phyloP scores from a whole-genome alignment of 1,140 invertebrate species.

The Ceratosolen fusciceps region DNA sequence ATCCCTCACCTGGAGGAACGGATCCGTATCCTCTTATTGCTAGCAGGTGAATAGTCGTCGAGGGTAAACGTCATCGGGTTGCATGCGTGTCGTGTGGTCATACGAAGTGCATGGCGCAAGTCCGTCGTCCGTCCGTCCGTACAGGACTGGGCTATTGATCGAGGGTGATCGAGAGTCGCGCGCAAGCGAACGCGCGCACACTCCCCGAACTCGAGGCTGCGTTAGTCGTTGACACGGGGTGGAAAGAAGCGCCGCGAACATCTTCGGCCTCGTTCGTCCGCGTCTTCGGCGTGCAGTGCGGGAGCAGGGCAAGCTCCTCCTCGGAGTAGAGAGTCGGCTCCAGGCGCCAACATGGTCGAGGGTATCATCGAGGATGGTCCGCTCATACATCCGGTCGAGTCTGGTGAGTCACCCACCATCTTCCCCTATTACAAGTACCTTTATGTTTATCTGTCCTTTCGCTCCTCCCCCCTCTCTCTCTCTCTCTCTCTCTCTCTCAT shows the following conservation, averaged over 20 bases:
- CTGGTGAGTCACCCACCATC: constrained; percentile 60
- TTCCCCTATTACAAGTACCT: neutral
- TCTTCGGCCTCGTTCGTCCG: neutral
- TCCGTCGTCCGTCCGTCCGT: constrained; percentile 15
- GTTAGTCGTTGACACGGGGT: constrained; percentile 13
- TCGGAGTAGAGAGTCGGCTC: neutral
- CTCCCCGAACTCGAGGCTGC: neutral
- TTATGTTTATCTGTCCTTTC: no score
- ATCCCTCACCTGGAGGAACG: no score
- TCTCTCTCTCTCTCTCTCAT: no score
- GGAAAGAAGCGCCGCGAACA: constrained; percentile 1
- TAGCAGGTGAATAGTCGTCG: no score
- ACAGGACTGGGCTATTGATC: constrained; percentile 35
- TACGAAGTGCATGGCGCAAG: constrained; percentile 17
- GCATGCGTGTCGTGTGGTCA: neutral
- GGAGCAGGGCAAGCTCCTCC: neutral
- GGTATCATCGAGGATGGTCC: constrained; percentile 63
- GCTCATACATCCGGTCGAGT: constrained; percentile 62
- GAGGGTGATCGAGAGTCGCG: neutral
- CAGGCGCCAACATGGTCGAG: constrained; percentile 57
- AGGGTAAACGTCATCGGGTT: neutral
- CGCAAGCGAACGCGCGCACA: neutral
- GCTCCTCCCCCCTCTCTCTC: no score
- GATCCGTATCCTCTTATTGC: no score
- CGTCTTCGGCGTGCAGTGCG: neutral